phyloP scores from a whole-genome alignment of 2,113 vertebrate species.

The Penelope pileata region DNA sequence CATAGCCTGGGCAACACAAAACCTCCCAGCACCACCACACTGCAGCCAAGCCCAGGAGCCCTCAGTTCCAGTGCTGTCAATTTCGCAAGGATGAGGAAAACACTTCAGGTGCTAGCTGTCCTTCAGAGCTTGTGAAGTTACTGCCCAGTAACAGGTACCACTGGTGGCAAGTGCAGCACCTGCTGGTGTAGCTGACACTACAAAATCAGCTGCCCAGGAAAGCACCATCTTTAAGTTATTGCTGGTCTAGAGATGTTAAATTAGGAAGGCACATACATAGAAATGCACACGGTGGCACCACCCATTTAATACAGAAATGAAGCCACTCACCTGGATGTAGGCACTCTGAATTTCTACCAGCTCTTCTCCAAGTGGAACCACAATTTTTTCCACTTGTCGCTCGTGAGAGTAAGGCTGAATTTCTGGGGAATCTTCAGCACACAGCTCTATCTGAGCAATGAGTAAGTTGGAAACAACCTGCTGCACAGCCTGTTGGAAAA shows the following conservation, averaged over 20 bases:
- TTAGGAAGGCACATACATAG: not conserved
- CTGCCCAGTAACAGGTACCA: not conserved
- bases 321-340: conserved; percentile 85
- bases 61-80: rapidly evolving
- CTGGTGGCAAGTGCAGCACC: not conserved
- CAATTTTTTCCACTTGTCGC: conserved; percentile 88
- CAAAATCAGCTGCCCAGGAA: not conserved
- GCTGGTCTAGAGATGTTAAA: not conserved
- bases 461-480: conserved; percentile 94
- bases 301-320: not conserved
- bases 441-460: conserved; percentile 91
- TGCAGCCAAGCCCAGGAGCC: not conserved
- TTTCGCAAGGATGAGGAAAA: not conserved
- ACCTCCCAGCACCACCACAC: rapidly evolving
- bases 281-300: not conserved
- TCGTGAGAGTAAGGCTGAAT: conserved; percentile 89
- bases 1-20: not conserved
- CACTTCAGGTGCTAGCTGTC: not conserved
- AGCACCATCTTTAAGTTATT: not conserved
- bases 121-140: not conserved
- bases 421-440: conserved; percentile 91
- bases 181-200: not conserved
- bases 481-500: conserved; percentile 86
- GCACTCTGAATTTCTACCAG: conserved; percentile 80
- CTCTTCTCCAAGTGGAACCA: conserved; percentile 88